Base-by-base conservation (phyloP, 2,888 invertebrate species). In the Halocaridina rubra region DNA sequence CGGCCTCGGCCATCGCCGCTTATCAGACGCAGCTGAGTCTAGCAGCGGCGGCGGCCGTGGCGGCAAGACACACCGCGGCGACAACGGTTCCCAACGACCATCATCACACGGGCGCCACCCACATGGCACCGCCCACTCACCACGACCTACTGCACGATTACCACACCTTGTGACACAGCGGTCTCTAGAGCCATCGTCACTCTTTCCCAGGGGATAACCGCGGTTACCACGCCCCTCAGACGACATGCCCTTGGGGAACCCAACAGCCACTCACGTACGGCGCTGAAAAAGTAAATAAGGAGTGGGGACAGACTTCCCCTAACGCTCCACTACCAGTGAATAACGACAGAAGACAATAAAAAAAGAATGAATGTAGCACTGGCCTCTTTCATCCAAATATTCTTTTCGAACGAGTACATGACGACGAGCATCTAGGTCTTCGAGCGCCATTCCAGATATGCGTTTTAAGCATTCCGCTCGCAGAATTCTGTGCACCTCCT, bases 121-220 rank as follows among this genome's bases (percentile, higher is more conserved):
- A 81, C 77, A 76, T 82, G 82, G 82, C 80, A 57, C 80, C 80
- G 24, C 82, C 57, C 67, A 27, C 78, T n/a, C 81, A 84, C 74
- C 87, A 87, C 74, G 87, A 87, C 67, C 64, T 87, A 61, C 85
- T 87, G 29, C 87, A 87, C 61, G 87, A 87, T 69, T 87, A 87
- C 80, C 87, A 87, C 53, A 74, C 85, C 22, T 87, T 87, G 87
- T 87, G 87, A 87, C 87, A 82, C 71, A 82, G 71, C 59, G 82
- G 82, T 33, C 77, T 82, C 16, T 82, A 82, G 82, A 82, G 67
- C 3, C 27, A 22, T 24, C n/a, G n/a, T n/a, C 67, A 29, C 59
- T 53, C 76, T 53, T 61, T 53, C 81, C 75, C 71, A 29, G 30
- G 76, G 46, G 61, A 57, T 59, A 33, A 75, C 81, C 30, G 46